These are phyloP conservation scores for Aurelia sp. DNA, from an alignment of 30 jellyfish, hydroid and myxozoan species.

Conservation along the genomic window DNA sequence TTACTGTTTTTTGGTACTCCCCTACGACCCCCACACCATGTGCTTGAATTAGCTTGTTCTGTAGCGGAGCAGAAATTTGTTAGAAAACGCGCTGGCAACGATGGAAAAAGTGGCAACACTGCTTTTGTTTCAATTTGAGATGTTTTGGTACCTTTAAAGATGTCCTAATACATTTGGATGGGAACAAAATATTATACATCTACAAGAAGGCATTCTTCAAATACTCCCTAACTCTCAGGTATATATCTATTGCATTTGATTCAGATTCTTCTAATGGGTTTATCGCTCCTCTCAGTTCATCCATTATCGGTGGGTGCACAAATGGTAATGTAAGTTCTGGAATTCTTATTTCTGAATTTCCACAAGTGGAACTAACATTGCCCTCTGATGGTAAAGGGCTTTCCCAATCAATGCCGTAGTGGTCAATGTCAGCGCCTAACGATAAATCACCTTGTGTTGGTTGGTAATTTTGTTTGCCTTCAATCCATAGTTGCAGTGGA, in stretches of 20 bases:
- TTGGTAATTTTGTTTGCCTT: slow-evolving; percentile 5
- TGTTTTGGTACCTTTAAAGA: no score
- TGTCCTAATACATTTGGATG: no score
- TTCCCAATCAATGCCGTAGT: slow-evolving; percentile 41
- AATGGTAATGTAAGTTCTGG: slow-evolving; percentile 26
- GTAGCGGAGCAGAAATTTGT: no score
- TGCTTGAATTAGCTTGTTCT: no score
- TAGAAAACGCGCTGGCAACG: no score
- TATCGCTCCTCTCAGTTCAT: not conserved
- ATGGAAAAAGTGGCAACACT: no score
- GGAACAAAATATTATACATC: no score
- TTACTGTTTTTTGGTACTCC: no score
- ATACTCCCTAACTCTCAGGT: not conserved
- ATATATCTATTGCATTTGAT: not conserved
- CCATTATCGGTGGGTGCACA: not conserved
- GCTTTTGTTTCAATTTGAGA: no score
- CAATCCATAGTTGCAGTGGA: slow-evolving; percentile 38
- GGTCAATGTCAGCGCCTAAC: not conserved
- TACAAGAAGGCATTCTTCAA: not conserved
- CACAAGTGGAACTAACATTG: not conserved
- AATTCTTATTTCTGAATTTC: slow-evolving; percentile 21
- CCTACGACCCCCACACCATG: no score
- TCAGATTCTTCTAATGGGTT: not conserved
- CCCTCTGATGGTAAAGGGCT: slow-evolving; percentile 31
- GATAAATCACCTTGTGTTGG: not conserved